These are phyloP conservation scores for Drosophila kepulauana DNA, from an alignment of 1,140 invertebrate species.

Conservation along the genomic window DNA sequence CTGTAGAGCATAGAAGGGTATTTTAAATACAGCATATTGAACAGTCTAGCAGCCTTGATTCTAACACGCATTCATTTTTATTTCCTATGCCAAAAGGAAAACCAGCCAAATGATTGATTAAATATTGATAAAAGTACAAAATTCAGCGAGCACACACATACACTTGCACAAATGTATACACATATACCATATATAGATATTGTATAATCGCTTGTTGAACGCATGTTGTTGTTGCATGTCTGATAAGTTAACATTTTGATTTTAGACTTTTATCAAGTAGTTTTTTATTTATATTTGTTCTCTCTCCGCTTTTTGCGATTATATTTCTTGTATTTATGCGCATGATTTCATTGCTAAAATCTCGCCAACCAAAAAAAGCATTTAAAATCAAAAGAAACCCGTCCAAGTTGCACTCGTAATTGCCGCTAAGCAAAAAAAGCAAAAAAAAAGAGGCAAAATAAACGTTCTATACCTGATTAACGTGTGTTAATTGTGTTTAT, in stretches of 20 bases:
- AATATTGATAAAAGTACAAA: slow-evolving; percentile 61
- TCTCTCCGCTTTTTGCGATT: slow-evolving; percentile 17
- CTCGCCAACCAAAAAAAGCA: not conserved
- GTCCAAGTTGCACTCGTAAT: slow-evolving; percentile 42
- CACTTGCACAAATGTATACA: slow-evolving; percentile 1
- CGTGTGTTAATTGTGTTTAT: slow-evolving; percentile 35
- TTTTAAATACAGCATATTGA: not conserved
- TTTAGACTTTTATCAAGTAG: slow-evolving; percentile 38
- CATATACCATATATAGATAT: slow-evolving; percentile 3
- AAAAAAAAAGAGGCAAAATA: not conserved
- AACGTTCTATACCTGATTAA: slow-evolving; percentile 30
- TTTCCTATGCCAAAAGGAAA: not conserved
- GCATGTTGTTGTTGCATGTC: slow-evolving; percentile 21
- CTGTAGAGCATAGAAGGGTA: not conserved
- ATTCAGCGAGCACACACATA: slow-evolving; percentile 13
- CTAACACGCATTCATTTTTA: not conserved
- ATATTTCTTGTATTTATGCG: slow-evolving; percentile 35
- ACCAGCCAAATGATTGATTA: slow-evolving; percentile 55
- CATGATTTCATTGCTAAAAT: slow-evolving; percentile 60
- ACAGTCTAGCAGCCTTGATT: not conserved
- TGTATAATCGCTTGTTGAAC: slow-evolving; percentile 27
- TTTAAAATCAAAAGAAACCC: slow-evolving; percentile 16
- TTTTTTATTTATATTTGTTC: slow-evolving; percentile 37
- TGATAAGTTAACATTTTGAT: slow-evolving; percentile 47
- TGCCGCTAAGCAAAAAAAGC: slow-evolving; percentile 6